Conservation (phyloP, 1,140 invertebrate species). For the Trissolcus basalis region DNA sequence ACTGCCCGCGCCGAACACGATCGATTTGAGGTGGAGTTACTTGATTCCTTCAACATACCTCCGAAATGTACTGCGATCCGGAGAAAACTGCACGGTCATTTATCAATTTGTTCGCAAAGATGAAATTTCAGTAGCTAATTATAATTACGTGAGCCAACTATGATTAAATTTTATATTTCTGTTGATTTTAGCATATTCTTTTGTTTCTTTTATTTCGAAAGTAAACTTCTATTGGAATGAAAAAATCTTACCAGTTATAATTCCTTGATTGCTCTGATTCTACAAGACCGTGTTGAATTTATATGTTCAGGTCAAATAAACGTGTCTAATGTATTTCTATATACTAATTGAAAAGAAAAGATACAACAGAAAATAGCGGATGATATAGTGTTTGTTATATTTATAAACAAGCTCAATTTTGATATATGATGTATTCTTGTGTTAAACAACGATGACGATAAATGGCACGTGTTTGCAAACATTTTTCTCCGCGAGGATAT, state of each 20-base stretch:
- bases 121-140: no score
- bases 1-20: conserved; percentile 53
- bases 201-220: background rate
- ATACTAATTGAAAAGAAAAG: background rate
- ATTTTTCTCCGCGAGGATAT: conserved; percentile 32
- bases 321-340: no score
- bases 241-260: background rate
- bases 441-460: conserved; percentile 30
- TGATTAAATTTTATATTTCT: background rate
- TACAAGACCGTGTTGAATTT: background rate
- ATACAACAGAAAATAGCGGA: background rate
- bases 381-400: conserved; percentile 48
- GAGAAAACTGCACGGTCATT: conserved; percentile 54
- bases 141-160: conserved; percentile 1
- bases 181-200: background rate
- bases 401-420: conserved; percentile 49
- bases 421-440: conserved; percentile 28
- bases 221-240: background rate
- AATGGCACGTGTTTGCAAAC: conserved; percentile 42
- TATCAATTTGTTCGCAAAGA: conserved; percentile 19
- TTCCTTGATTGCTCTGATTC: background rate
- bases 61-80: conserved; percentile 43
- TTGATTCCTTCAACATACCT: conserved; percentile 49
- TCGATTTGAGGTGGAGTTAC: conserved; percentile 51
- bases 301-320: no score